Percentiles rank a stretch among this genome's conserved stretches.
These are phyloP conservation scores for Lepidothrix coronata DNA, from an alignment of 2,113 vertebrate genomes.

Conservation along the genomic window DNA sequence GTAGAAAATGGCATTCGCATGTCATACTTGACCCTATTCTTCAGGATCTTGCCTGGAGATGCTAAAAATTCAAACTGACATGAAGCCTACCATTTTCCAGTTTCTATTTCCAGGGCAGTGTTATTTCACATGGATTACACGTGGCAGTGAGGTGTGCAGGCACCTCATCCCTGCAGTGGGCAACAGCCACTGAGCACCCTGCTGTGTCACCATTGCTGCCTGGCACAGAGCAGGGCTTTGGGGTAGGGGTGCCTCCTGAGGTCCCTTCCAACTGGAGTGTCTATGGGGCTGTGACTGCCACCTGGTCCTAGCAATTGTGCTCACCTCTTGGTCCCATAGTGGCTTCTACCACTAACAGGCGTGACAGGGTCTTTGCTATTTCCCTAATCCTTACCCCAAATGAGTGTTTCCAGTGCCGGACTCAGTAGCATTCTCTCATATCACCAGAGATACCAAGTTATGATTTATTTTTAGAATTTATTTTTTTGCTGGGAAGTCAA, in stretches of 20 bases:
- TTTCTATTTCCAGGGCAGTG: not conserved
- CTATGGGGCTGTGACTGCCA: not conserved
- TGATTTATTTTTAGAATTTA: not conserved
- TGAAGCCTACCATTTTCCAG: not conserved
- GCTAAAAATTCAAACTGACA: not conserved
- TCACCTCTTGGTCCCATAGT: not conserved
- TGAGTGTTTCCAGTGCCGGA: not conserved
- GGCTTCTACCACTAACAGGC: not conserved
- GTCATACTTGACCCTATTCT: not conserved
- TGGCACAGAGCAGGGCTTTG: not conserved
- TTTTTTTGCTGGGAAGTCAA: not conserved
- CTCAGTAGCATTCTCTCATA: not conserved
- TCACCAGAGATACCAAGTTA: not conserved
- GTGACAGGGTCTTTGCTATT: not conserved
- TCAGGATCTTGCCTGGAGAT: not conserved
- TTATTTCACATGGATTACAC: not conserved
- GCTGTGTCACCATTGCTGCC: not conserved
- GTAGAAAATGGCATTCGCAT: not conserved
- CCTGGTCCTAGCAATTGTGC: not conserved
- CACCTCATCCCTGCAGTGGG: accelerated
- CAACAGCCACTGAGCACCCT: not conserved
- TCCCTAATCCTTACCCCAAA: not conserved
- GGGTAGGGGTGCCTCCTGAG: no score
- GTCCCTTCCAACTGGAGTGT: not conserved
- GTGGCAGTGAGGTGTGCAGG: not conserved